Base-by-base conservation (phyloP, 2,888 invertebrate species). In the Parelbella ahira region DNA sequence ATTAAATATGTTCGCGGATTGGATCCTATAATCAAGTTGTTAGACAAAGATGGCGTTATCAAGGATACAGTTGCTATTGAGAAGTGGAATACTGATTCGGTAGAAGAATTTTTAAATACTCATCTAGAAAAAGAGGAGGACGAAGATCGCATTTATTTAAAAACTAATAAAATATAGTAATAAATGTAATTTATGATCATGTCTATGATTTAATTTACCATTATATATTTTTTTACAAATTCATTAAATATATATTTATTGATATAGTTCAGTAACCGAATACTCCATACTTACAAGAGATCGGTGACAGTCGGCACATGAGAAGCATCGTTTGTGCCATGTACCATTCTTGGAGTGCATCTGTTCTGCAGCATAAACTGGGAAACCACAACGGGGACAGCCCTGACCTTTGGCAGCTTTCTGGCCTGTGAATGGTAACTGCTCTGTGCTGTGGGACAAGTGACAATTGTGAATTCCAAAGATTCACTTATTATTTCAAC, bases 51-150 rank as follows among this genome's bases (percentile, higher is more conserved):
- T 60, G 95, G 94, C 18, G 93, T 94, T 64, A 91, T 96, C 0
- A 92, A 92, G 68, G 97, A 97, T 69, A 92, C 94, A 10, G 91
- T 99, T 13, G 98, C 97, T 36, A 98, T 99, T 66, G 97, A 97
- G 60, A 98, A 98, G 70, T 99, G 99, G 99, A 96, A 98, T 76
- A 99, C 99, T 0, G 98, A 99, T 77, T 95, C 98, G 0, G 95
- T 99, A 1, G 96, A 97, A 70, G 98, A 98, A 75, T 99, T 98
- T 83, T 91, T 99, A 53, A 94, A 93, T 55, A 95, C 97, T 19
- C 94, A 97, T 89, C 89, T 98, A 51, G 89, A 89, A 15, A 89
- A 89, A 39, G 88, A 88, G 48, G 88, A 88, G 24, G 89, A 90
- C 37, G 89, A 89, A 50, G 84, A 86, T 48, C 73, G 60, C 23